These are phyloP conservation scores for Rhagoletis pomonella DNA, from an alignment of 1,140 invertebrate species.

Conservation along the genomic window DNA sequence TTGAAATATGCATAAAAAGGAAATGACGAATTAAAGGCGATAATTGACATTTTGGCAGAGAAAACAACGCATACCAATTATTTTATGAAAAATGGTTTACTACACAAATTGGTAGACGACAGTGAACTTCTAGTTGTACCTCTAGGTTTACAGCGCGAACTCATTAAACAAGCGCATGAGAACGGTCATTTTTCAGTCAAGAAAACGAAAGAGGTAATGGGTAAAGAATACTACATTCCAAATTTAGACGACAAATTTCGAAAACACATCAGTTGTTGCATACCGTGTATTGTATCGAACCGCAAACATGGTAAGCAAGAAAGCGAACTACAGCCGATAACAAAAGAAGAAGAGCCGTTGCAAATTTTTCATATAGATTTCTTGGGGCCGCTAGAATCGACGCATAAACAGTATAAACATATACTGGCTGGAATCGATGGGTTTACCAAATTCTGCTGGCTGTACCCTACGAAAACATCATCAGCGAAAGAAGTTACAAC, in stretches of 20 bases:
- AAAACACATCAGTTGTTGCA: not conserved
- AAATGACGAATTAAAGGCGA: no score
- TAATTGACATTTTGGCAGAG: not conserved
- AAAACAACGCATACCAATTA: no score
- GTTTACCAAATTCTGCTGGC: constrained; percentile 57
- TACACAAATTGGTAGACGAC: constrained; percentile 46
- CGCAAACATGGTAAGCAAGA: constrained; percentile 66
- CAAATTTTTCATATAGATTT: constrained; percentile 58
- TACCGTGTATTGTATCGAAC: no score
- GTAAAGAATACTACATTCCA: constrained; percentile 8
- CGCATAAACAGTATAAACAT: constrained; percentile 71
- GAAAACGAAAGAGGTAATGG: no score
- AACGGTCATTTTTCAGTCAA: constrained; percentile 30
- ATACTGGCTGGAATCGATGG: constrained; percentile 54
- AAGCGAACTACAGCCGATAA: constrained; percentile 67
- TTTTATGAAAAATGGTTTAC: no score
- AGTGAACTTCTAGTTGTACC: constrained; percentile 49
- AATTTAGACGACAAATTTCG: constrained; percentile 56
- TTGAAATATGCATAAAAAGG: no score
- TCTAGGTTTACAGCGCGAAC: not conserved
- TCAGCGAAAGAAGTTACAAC: constrained; percentile 63
- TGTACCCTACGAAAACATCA: constrained; percentile 69
- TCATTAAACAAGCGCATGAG: constrained; percentile 32
- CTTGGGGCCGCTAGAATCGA: constrained; percentile 58
- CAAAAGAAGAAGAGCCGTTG: constrained; percentile 60